Conservation (phyloP, 2,888 invertebrate genomes). For the Dysmachus trigonus region DNA sequence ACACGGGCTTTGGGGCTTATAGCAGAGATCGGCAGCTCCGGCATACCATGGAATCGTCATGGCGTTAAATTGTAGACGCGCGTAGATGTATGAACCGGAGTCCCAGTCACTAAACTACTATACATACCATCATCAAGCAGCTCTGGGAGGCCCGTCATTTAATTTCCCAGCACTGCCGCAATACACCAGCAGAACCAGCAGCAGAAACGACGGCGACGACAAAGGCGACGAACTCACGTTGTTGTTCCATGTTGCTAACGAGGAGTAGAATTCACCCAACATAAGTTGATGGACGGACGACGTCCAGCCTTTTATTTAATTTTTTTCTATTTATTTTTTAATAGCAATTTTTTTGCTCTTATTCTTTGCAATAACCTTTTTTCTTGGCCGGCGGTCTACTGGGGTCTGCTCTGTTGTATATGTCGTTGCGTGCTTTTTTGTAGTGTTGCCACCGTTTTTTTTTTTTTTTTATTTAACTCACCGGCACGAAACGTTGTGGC, state of each 20-base stretch:
- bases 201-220: not conserved
- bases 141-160: not conserved
- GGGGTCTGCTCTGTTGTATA: not conserved
- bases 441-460: slow-evolving; percentile 16
- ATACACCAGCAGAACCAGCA: not conserved
- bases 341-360: not conserved
- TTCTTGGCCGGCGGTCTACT: not conserved
- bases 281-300: not conserved
- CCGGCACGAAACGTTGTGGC: not conserved
- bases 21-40: not conserved
- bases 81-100: not conserved
- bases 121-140: not conserved
- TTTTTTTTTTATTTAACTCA: not conserved
- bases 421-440: not conserved
- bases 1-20: not conserved
- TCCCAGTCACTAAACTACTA: not conserved
- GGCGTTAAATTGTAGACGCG: not conserved
- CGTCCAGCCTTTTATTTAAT: not conserved
- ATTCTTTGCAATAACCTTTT: not conserved
- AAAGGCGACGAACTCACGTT: not conserved
- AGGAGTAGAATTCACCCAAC: not conserved
- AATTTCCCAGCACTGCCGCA: slow-evolving; percentile 2
- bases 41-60: not conserved
- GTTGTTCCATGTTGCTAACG: slow-evolving; percentile 15
- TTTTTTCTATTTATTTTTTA: too few species aligned